Base-by-base conservation (phyloP, 2,113 vertebrate species). In the Labrus mixtus region DNA sequence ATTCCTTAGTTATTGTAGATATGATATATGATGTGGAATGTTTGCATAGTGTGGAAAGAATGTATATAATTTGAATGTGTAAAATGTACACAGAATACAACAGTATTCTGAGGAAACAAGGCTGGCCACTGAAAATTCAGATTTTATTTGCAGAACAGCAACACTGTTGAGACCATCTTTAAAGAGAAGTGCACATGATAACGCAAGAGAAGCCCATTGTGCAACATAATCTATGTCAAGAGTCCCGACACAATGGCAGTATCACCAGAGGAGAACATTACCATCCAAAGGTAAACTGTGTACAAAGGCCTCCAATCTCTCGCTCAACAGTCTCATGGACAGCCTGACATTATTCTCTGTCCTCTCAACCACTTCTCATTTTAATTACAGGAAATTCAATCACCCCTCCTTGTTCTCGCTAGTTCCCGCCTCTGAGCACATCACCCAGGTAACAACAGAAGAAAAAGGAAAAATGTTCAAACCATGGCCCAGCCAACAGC, bases 361-460 rank as follows among this genome's bases (percentile, higher is more conserved):
- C 78, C 78, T 84, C 87, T 90, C 73, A 86, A 50, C 67, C 80
- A 50, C 79, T 81, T 87, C 81, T 91, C 87, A 88, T 90, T 92
- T 91, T 90, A 91, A 90, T 92, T 89, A 91, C 84, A 87, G 78
- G 88, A 92, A 94, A 92, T 90, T 87, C 86, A 92, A 93, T 93
- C 89, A 69, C 69, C 72, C 65, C 65, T 12, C 17, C 3, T 73
- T 83, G 68, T 68, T 59, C 62, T 57, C 79, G 70, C 59, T 46
- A 64, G 56, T 50, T 70, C 41, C 71, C 7, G 36, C 61, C 64
- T 80, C n/a, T 4, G 71, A 86, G 82, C 82, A 73, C 73, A 89
- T 94, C 91, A 75, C 92, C 92, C 67, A 66, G 90, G 94, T 88
- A 89, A 94, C 93, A 53, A 54, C 1, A 41, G 12, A 45, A 20